A percentile compares a stretch with the other conserved stretches of the same genome.
Evolutionary conservation across 2,113 vertebrate genomes (phyloP).

Genomic region (Aleadryas rufinucha): DNA sequence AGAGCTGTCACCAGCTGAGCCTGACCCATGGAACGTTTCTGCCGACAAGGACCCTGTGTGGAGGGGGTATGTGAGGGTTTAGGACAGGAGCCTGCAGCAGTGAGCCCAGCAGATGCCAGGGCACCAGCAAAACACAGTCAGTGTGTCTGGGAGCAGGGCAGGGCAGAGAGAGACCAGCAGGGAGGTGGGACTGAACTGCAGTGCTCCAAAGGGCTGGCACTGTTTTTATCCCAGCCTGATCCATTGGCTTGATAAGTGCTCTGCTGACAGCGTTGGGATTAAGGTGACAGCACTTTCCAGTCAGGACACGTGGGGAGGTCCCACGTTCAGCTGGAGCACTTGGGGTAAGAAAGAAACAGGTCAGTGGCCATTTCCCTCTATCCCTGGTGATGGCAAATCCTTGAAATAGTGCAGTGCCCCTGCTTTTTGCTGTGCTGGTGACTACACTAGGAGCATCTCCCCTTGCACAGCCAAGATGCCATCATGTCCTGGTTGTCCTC

Average conservation of each 20-base stretch:
- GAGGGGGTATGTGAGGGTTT: background rate
- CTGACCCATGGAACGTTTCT: background rate
- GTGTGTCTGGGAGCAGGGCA: background rate
- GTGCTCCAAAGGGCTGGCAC: background rate
- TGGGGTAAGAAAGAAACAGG: background rate
- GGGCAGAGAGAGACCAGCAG: background rate
- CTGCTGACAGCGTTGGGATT: background rate
- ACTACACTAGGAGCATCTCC: background rate
- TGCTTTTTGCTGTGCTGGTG: background rate
- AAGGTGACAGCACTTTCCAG: background rate
- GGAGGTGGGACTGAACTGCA: background rate
- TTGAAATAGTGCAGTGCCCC: background rate
- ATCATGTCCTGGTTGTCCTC: background rate
- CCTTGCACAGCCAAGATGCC: background rate
- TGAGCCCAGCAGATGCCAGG: background rate
- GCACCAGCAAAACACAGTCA: background rate
- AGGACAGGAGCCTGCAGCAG: background rate
- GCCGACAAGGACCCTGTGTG: fast-evolving
- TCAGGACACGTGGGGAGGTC: background rate
- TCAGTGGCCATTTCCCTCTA: background rate
- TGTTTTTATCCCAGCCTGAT: background rate
- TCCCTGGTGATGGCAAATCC: background rate
- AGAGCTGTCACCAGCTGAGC: background rate
- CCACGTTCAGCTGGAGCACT: background rate
- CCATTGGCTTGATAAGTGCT: background rate